Percentiles rank a stretch among this genome's conserved stretches.
phyloP scores from a whole-genome alignment of 1,140 invertebrate species.

The Bursaphelenchus mucronatus region DNA sequence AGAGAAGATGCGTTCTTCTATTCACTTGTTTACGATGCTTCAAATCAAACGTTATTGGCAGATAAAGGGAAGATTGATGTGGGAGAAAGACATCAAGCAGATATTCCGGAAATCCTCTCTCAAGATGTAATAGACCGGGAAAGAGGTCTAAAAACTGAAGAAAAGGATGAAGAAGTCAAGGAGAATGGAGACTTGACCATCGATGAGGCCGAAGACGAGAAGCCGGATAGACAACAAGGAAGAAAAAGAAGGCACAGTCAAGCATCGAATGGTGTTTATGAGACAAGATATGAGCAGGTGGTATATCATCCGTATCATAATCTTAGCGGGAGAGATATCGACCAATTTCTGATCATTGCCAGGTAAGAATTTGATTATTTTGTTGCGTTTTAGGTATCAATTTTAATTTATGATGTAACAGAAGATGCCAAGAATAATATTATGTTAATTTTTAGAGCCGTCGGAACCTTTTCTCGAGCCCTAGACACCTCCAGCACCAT shows the following conservation, averaged over 20 bases:
- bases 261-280: neutral
- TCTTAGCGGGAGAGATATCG: slow-evolving; percentile 88
- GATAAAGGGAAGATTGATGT: slow-evolving; percentile 93
- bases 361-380: slow-evolving; percentile 62
- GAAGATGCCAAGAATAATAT: slow-evolving; percentile 5
- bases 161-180: slow-evolving; percentile 28
- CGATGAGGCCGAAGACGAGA: slow-evolving; percentile 40
- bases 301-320: slow-evolving; percentile 86
- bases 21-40: slow-evolving; percentile 96
- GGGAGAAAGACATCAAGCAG: slow-evolving; percentile 87
- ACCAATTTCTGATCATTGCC: slow-evolving; percentile 95
- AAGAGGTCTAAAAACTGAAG: slow-evolving; percentile 1
- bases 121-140: slow-evolving; percentile 10
- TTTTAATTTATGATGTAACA: slow-evolving; percentile 4
- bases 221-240: slow-evolving; percentile 4
- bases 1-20: slow-evolving; percentile 99
- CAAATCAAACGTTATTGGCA: slow-evolving; percentile 93
- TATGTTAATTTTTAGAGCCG: slow-evolving; percentile 68
- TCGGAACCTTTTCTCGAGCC: slow-evolving; percentile 95
- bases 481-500: slow-evolving; percentile 95
- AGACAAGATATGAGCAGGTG: slow-evolving; percentile 75
- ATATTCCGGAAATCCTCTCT: slow-evolving; percentile 31
- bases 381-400: slow-evolving; percentile 1
- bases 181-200: slow-evolving; percentile 44
- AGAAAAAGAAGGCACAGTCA: slow-evolving; percentile 10